Base-by-base conservation (phyloP, 2,888 invertebrate genomes). In the Thymelicus lineola region DNA sequence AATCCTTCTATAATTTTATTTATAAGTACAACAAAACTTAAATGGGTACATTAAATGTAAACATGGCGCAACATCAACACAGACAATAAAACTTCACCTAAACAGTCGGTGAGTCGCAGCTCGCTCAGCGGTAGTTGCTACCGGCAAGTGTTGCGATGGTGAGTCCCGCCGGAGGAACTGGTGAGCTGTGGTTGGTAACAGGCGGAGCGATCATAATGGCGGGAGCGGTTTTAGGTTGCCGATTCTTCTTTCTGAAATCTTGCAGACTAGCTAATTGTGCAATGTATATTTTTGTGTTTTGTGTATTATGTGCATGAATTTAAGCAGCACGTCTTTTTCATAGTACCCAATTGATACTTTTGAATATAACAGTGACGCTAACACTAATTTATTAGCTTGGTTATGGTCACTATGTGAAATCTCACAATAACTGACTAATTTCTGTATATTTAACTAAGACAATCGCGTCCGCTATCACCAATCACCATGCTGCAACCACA, bases 61-160 rank as follows among this genome's bases (percentile, higher is more conserved):
- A 0, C 48, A 15, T 0, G 48, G 6, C 48, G 48, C 15, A 48
- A 15, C 61, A 62, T 35, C 50, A 63, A 53, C 53, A 38, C 28
- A 36, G 38, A 1, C 48, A 12, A 14, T 53, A 38, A 63, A 36
- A 63, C 36, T 53, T 6, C 50, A 36, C 36, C 63, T 63, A 63
- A 63, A 63, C 63, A 53, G 38, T 36, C 50, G 35, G 53, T 63
- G 53, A 53, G 53, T 62, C 58, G 63, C 63, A 38, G 68, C 63
- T 65, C 64, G 6, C 64, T 53, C 72, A 65, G 71, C 55, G 71
- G 68, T 66, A 72, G 71, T 71, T 63, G 72, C 66, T 66, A n/a
- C 50, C 60, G 65, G 68, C 68, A 71, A 72, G 66, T 73, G 70
- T 46, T 68, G 55, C 62, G 57, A 69, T 70, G 67, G 69, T 65